Percentiles rank a stretch among this genome's conserved stretches.
phyloP scores from a whole-genome alignment of 2,113 vertebrate genomes.

The Emydura subglobosa region DNA sequence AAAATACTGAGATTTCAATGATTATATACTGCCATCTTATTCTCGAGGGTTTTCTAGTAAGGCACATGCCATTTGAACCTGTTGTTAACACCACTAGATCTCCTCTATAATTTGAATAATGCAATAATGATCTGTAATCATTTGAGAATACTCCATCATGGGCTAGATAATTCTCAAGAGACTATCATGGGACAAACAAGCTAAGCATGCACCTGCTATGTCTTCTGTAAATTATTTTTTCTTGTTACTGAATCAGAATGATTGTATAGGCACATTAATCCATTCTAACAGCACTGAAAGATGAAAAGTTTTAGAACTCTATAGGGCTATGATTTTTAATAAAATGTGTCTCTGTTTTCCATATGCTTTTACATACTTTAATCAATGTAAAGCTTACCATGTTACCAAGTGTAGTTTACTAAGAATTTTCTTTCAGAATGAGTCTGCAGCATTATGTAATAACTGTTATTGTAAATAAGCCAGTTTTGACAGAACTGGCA shows the following conservation, averaged over 20 bases:
- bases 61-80: neutral
- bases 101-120: neutral
- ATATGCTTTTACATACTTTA: constrained; percentile 1
- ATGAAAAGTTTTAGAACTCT: constrained; percentile 8
- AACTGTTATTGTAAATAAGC: neutral
- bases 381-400: constrained; percentile 14
- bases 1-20: neutral
- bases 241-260: neutral
- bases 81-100: neutral
- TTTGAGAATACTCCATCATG: neutral
- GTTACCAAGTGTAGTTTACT: neutral
- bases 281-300: constrained; percentile 23
- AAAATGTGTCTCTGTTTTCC: neutral
- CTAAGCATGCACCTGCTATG: neutral
- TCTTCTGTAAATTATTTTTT: neutral
- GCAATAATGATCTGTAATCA: neutral
- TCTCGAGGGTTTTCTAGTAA: constrained; percentile 4
- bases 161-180: constrained; percentile 6
- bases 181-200: neutral
- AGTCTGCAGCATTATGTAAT: neutral
- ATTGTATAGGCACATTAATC: neutral
- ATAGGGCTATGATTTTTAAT: neutral
- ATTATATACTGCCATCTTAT: neutral
- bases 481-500: neutral
- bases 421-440: constrained; percentile 46